A percentile compares a stretch with the other conserved stretches of the same genome.
Conservation (phyloP, 2,888 invertebrate species). For the Seira sanloemensis region DNA sequence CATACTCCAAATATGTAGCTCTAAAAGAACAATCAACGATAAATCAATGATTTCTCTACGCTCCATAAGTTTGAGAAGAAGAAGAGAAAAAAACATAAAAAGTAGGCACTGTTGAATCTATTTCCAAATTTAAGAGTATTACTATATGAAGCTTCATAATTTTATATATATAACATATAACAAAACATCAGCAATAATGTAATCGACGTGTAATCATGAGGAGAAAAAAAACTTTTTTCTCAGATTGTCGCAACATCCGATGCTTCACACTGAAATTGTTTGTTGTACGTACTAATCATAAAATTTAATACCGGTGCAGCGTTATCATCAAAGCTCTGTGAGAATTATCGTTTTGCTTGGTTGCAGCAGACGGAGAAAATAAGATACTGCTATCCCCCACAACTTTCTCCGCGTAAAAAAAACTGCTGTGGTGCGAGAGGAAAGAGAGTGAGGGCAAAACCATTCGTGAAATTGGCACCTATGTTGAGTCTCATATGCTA, state of each 20-base stretch:
- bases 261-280: not conserved
- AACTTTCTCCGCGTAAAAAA: no score
- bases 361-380: no score
- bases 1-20: no score
- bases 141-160: no score
- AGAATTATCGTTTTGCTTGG: not conserved
- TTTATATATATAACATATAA: no score
- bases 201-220: not conserved
- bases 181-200: not conserved
- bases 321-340: not conserved
- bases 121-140: no score
- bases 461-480: constrained; percentile 38
- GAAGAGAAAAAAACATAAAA: no score
- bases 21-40: no score
- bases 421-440: no score
- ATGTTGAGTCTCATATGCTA: constrained; percentile 29
- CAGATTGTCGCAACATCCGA: not conserved
- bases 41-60: no score
- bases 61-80: no score
- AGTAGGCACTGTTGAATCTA: no score
- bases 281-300: not conserved
- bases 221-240: not conserved
- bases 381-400: not conserved
- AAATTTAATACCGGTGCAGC: not conserved
- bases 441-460: constrained; percentile 8